Evolutionary conservation across 2,113 vertebrate species (phyloP).

Genomic region (Xenopus laevis): DNA sequence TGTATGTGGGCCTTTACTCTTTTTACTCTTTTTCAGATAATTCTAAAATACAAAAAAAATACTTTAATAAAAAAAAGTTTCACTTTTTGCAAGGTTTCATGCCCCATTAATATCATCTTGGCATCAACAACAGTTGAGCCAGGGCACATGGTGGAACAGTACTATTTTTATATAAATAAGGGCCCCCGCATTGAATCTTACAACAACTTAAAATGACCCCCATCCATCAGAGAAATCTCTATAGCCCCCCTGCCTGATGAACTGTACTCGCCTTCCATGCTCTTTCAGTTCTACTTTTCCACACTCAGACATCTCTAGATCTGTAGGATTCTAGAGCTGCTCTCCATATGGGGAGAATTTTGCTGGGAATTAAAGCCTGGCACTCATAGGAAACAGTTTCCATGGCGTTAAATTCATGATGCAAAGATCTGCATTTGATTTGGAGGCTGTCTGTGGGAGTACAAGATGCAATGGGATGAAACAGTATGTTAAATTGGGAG

Average conservation of each 20-base stretch:
- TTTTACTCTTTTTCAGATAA: no score
- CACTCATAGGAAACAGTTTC: constrained; percentile 43
- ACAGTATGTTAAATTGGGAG: constrained; percentile 26
- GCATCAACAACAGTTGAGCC: no score
- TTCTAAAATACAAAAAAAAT: no score
- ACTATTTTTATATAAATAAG: no score
- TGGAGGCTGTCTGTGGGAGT: constrained; percentile 35
- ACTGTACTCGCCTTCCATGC: constrained; percentile 30
- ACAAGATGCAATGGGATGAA: constrained; percentile 31
- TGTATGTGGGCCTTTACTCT: no score
- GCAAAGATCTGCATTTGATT: constrained; percentile 38
- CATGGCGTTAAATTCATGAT: constrained; percentile 14
- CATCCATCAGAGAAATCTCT: no score
- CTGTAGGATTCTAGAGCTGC: constrained; percentile 25
- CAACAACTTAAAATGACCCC: no score
- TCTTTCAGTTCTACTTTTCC: neutral
- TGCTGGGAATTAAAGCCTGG: constrained; percentile 38
- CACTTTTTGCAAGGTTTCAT: no score
- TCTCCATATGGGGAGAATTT: constrained; percentile 39
- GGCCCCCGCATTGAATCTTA: no score
- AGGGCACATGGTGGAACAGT: no score
- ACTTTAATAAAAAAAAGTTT: no score
- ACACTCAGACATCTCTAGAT: constrained; percentile 28
- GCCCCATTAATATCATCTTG: no score
- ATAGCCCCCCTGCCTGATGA: constrained; percentile 2